Evolutionary conservation across 1,140 invertebrate species (phyloP).

Genomic region (Heliothis subflexa): DNA sequence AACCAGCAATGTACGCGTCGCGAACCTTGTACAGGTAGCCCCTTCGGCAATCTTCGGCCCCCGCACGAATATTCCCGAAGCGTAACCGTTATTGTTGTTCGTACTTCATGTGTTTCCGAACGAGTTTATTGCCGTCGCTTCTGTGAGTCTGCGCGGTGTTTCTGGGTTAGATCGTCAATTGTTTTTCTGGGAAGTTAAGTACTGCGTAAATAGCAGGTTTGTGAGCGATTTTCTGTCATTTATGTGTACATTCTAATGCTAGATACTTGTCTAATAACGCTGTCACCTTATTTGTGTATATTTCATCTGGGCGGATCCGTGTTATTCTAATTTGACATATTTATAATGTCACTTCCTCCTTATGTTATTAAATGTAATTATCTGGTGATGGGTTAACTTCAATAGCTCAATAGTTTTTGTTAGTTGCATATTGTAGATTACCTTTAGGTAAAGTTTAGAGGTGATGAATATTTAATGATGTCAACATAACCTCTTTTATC

Average conservation of each 20-base stretch:
- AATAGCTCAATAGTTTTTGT: background rate
- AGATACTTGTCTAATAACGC: too few species aligned
- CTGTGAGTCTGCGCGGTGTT: conserved; percentile 20
- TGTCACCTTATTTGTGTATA: background rate
- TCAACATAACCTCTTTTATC: conserved; percentile 19
- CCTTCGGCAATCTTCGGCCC: conserved; percentile 52
- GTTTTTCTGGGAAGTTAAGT: background rate
- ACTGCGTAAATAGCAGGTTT: background rate
- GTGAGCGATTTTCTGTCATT: background rate
- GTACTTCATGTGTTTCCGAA: conserved; percentile 31
- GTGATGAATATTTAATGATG: conserved; percentile 14
- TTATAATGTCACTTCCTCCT: conserved; percentile 2
- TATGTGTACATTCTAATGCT: background rate
- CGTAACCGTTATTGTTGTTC: conserved; percentile 38
- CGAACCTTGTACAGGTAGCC: conserved; percentile 81
- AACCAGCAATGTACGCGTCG: conserved; percentile 72
- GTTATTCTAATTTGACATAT: conserved; percentile 5
- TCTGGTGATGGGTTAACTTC: background rate
- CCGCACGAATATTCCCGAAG: conserved; percentile 50
- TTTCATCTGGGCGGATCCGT: conserved; percentile 15
- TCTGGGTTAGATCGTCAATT: background rate
- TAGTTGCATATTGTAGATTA: background rate
- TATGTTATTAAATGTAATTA: background rate
- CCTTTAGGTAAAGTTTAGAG: background rate
- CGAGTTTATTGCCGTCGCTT: conserved; percentile 28